Base-by-base conservation (phyloP, 2,113 vertebrate species). In the Picathartes gymnocephalus region DNA sequence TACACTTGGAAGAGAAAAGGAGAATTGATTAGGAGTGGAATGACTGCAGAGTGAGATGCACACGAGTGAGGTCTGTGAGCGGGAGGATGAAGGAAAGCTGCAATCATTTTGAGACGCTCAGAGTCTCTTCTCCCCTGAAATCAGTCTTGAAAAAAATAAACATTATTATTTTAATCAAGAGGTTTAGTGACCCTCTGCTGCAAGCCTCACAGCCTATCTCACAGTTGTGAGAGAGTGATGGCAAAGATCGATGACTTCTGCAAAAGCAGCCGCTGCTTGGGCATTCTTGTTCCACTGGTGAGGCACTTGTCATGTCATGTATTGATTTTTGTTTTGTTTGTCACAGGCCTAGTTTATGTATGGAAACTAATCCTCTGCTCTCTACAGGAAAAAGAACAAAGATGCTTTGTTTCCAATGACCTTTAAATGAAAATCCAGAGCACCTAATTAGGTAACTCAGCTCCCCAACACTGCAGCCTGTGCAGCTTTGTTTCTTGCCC, bases 291-390 rank as follows among this genome's bases (percentile, higher is more conserved):
- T 88, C 76, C 27, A 5, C 57, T 39, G 57, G 6, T n/a, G 65
- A 79, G 86, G 53, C 80, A 81, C 56, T 57, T 84, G 60, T 20
- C 40, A 6, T 45, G 56, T 6, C 15, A 3, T 4, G 21, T 53
- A 94, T 94, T 56, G 90, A 88, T 93, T 92, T 80, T 90, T 28
- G 61, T 81, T 88, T 68, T 90, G n/a, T 90, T 94, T 96, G 56
- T 92, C 80, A 86, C 81, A 92, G 86, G 48, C 76, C 64, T 30
- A 50, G 77, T 65, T 86, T 79, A 61, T 48, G 57, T 76, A 76
- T 84, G 73, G 61, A 69, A 78, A 69, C 65, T 61, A 95, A 76
- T 88, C 39, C 57, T 72, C 58, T 81, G 77, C 79, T 93, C 77
- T 61, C 86, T 93, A n/a, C 50, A 79, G 95, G 82, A 86, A 72